Conservation (phyloP, 2,113 vertebrate genomes). For the Notechis scutatus region DNA sequence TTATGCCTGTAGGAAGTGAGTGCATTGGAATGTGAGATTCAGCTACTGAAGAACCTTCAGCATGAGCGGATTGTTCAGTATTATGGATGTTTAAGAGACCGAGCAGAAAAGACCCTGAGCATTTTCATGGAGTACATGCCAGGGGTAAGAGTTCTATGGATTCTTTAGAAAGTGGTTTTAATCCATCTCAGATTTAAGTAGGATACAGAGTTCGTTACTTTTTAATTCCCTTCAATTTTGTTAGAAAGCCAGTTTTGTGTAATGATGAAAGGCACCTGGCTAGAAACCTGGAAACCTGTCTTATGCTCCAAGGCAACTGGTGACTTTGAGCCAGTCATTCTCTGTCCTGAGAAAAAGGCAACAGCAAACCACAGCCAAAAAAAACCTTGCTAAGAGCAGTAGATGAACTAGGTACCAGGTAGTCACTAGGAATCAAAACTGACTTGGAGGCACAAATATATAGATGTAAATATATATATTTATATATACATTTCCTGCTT, state of each 20-base stretch:
- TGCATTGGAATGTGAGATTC: conserved; percentile 94
- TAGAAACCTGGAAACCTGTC: not conserved
- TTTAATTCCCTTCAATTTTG: not conserved
- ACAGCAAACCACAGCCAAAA: not conserved
- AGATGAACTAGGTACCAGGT: not conserved
- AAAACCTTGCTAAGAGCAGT: not conserved
- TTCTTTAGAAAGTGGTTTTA: not conserved
- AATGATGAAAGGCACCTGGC: not conserved
- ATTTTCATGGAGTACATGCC: conserved; percentile 99
- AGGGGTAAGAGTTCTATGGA: conserved; percentile 74
- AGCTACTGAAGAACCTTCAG: conserved; percentile 92
- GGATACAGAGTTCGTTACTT: not conserved
- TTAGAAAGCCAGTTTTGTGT: not conserved
- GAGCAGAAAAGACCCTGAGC: conserved; percentile 87
- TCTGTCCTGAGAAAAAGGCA: not conserved
- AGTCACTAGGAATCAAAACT: not conserved
- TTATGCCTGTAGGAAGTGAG: conserved; percentile 83
- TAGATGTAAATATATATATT: not conserved
- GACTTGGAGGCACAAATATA: not conserved
- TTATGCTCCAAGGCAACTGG: not conserved
- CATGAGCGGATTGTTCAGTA: conserved; percentile 95
- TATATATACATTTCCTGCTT: not conserved
- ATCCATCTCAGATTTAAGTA: not conserved
- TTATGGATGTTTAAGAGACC: conserved; percentile 89
- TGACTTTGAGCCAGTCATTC: not conserved